Conservation (phyloP, 2,797 vertebrate species). For the Parauchenoglanis ngamensis region DNA sequence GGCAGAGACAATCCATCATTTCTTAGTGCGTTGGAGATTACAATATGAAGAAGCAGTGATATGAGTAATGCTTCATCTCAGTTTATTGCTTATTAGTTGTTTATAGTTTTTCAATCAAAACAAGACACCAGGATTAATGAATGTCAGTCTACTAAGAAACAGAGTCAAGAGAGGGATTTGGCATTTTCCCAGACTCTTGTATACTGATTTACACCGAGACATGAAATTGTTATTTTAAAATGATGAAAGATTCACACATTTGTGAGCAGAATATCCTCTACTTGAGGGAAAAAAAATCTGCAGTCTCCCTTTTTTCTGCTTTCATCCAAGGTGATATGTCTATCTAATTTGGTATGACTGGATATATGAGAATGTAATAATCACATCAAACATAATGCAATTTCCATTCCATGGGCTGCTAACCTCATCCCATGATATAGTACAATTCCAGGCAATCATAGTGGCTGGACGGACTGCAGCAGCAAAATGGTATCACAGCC, state of each 20-base stretch:
- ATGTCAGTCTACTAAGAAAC: slow-evolving; percentile 28
- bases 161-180: not conserved
- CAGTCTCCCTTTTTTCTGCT: slow-evolving; percentile 7
- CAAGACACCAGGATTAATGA: slow-evolving; percentile 27
- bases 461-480: slow-evolving; percentile 7
- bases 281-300: slow-evolving; percentile 20
- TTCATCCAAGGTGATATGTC: slow-evolving; percentile 65
- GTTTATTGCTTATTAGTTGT: slow-evolving; percentile 26
- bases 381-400: slow-evolving; percentile 46
- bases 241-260: slow-evolving; percentile 51
- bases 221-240: slow-evolving; percentile 50
- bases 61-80: not conserved
- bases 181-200: slow-evolving; percentile 6
- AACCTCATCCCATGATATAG: slow-evolving; percentile 36
- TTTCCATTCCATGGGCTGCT: slow-evolving; percentile 50
- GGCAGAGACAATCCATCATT: not conserved
- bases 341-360: slow-evolving; percentile 66
- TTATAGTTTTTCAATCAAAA: slow-evolving; percentile 22
- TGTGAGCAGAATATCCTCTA: slow-evolving; percentile 46
- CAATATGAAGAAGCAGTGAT: slow-evolving; percentile 8
- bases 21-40: slow-evolving; percentile 5
- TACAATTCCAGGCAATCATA: slow-evolving; percentile 28
- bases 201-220: not conserved
- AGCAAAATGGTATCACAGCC: slow-evolving; percentile 18
- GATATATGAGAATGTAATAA: slow-evolving; percentile 57